These are phyloP conservation scores for Megaleporinus macrocephalus DNA, from an alignment of 2,113 vertebrate genomes.

Conservation along the genomic window DNA sequence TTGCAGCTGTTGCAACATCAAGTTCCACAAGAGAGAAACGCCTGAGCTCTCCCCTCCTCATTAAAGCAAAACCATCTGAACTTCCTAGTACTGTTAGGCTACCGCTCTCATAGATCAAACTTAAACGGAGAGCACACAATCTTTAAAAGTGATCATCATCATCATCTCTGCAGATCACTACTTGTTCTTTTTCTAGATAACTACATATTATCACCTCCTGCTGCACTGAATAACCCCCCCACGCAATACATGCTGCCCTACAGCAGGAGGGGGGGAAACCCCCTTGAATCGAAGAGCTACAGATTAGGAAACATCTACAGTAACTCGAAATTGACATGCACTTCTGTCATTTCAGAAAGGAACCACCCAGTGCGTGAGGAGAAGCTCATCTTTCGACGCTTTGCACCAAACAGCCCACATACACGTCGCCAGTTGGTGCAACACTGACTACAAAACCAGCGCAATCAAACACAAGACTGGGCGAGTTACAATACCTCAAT, in stretches of 20 bases:
- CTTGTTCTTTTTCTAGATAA: too few relatives aligned
- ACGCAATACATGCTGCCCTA: background rate
- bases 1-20: conserved; percentile 43
- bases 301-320: conserved; percentile 18
- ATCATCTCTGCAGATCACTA: background rate
- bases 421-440: background rate
- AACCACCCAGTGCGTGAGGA: conserved; percentile 34
- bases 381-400: conserved; percentile 31
- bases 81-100: too few relatives aligned
- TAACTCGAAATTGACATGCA: background rate
- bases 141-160: too few relatives aligned
- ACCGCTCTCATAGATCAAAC: too few relatives aligned
- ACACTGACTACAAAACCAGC: background rate
- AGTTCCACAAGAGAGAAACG: conserved; percentile 40
- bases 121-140: too few relatives aligned
- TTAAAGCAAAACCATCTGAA: background rate
- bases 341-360: conserved; percentile 38
- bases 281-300: background rate
- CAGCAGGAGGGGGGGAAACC: background rate
- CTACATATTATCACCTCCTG: background rate
- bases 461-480: background rate
- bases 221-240: background rate
- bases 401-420: conserved; percentile 12
- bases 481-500: conserved; percentile 36
- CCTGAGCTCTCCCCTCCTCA: background rate